A percentile compares a stretch with the other conserved stretches of the same genome.
Conservation (phyloP, 1,140 invertebrate species). For the Prorops nasuta region DNA sequence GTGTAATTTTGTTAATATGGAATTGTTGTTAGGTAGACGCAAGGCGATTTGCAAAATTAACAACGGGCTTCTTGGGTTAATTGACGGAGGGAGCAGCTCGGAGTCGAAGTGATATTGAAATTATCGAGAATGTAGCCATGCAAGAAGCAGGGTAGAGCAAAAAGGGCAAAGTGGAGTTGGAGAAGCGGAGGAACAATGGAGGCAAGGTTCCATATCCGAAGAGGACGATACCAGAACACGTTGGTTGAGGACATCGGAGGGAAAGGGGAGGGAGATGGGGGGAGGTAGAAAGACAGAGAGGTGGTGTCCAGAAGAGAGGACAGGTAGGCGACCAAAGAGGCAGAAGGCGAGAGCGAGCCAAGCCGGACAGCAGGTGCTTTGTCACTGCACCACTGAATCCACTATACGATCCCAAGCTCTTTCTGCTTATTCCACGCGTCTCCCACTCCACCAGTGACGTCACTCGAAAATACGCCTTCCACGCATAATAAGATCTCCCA, state of each 20-base stretch:
- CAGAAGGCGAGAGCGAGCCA: slow-evolving; percentile 31
- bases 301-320: slow-evolving; percentile 15
- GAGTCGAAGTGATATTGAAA: background rate
- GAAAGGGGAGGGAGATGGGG: slow-evolving; percentile 2
- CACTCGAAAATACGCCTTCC: too few species aligned
- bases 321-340: slow-evolving; percentile 30
- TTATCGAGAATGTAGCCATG: background rate
- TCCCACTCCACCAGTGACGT: slow-evolving; percentile 44
- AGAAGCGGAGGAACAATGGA: slow-evolving; percentile 29
- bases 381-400: slow-evolving; percentile 54
- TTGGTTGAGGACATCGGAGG: background rate
- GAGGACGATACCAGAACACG: slow-evolving; percentile 14
- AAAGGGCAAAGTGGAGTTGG: slow-evolving; percentile 1
- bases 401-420: slow-evolving; percentile 22
- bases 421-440: slow-evolving; percentile 29
- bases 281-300: slow-evolving; percentile 17
- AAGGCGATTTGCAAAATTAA: too few species aligned
- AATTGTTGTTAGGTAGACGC: too few species aligned
- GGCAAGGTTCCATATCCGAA: slow-evolving; percentile 29
- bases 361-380: slow-evolving; percentile 55
- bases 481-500: too few species aligned
- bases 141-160: background rate
- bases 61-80: too few species aligned
- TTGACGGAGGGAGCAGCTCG: too few species aligned
- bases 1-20: too few species aligned